Conservation (phyloP, 2,888 invertebrate species). For the Leptopterna dolabrata region DNA sequence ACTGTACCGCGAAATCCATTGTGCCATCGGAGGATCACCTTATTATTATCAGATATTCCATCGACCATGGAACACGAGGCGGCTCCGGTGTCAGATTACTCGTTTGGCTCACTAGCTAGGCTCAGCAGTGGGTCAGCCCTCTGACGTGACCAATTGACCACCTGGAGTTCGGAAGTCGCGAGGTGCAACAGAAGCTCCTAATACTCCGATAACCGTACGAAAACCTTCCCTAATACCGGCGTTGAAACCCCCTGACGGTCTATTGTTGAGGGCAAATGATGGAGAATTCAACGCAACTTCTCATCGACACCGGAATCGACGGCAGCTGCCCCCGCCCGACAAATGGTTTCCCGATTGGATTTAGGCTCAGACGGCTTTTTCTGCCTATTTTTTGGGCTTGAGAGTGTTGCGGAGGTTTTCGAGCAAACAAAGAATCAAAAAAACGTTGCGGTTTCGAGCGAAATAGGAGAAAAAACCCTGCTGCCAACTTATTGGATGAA, state of each 20-base stretch:
- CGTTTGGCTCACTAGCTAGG: too few species aligned
- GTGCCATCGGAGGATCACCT: neutral
- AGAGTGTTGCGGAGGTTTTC: neutral
- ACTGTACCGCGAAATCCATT: conserved; percentile 8
- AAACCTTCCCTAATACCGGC: neutral
- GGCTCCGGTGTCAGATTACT: neutral
- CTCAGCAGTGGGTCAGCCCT: too few species aligned
- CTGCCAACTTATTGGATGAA: neutral
- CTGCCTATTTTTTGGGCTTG: neutral
- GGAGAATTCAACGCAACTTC: conserved; percentile 3
- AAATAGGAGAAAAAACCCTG: neutral
- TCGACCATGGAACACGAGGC: neutral
- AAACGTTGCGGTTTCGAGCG: neutral
- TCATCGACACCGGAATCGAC: neutral
- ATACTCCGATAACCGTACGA: neutral
- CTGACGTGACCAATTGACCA: conserved; percentile 33
- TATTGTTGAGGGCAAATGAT: conserved; percentile 10
- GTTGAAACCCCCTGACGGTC: neutral
- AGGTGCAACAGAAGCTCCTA: conserved; percentile 27
- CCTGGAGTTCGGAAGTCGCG: conserved; percentile 26
- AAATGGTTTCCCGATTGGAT: conserved; percentile 16
- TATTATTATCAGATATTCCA: conserved; percentile 12
- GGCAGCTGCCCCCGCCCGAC: conserved; percentile 13
- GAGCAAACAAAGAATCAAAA: neutral
- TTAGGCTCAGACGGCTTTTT: neutral